Evolutionary conservation across 1,140 invertebrate species (phyloP), one percentile per base, ranked within the genome.

Genomic region (Penaeus vannamei): DNA sequence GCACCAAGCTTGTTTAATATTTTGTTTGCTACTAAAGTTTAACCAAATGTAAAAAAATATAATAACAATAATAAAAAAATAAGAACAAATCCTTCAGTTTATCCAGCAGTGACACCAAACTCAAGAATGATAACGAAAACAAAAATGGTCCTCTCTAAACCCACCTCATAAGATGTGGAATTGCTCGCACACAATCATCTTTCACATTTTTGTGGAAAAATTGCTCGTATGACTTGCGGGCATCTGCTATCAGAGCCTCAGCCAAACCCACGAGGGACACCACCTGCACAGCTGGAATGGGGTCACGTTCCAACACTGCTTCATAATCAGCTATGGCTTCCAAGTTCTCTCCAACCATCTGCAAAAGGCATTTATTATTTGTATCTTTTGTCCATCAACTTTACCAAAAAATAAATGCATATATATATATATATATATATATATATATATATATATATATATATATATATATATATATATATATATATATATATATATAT

Each of bases 231-330:
- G 95, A 94, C 90, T 95, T 94, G 77, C 93, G 94, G 0, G 95
- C 96, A 91, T 96, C 92, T 79, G 94, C 94, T 64, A 96, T 93
- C 92, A 95, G 95, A 7, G 95, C 95, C 93, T 97, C 96, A 1
- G 95, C 95, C 77, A 96, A 93, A 77, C 97, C 97, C 93, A 97
- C 97, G 32, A 98, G 92, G 29, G 96, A 96, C 23, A 96, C 95
- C 19, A 97, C 93, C 92, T 96, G 96, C 88, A 94, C 92, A 17
- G 83, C 80, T 59, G 62, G 46, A n/a, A 82, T 66, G 26, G 94
- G 93, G 91, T 96, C 94, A 14, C 93, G 93, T 46, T 93, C 90
- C 8, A 97, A 92, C n/a, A 98, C 94, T 64, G 94, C 92, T 92
- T 95, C 93, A 93, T 96, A 98, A 89, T 96, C 95, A 10, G 92